phyloP scores from a whole-genome alignment of 2,888 invertebrate genomes.

The Urechis unicinctus region DNA sequence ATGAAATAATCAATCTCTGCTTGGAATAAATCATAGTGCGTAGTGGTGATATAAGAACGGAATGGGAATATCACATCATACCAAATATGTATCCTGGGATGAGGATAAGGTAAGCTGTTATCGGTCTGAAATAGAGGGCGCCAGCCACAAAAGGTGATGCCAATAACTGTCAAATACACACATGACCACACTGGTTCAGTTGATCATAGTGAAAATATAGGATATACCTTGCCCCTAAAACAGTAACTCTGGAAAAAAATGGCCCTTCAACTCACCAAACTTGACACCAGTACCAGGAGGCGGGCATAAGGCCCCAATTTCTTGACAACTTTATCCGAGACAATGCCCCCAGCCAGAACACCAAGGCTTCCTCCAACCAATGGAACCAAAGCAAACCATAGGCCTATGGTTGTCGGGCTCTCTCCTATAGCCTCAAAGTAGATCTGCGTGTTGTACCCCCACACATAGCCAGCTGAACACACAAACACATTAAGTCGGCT shows the following conservation, averaged over 20 bases:
- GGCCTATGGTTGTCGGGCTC: constrained; percentile 39
- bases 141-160: constrained; percentile 51
- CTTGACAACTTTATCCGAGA: constrained; percentile 43
- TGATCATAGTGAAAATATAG: constrained; percentile 4
- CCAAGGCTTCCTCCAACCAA: constrained; percentile 49
- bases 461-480: constrained; percentile 47
- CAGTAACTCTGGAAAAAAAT: too few species aligned
- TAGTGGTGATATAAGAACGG: neutral
- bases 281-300: constrained; percentile 43
- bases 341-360: constrained; percentile 42
- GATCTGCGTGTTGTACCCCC: constrained; percentile 51
- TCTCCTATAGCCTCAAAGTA: constrained; percentile 45
- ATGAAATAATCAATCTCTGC: too few species aligned
- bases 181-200: too few species aligned
- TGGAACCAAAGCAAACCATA: constrained; percentile 50
- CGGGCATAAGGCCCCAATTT: constrained; percentile 44
- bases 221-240: too few species aligned
- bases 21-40: too few species aligned
- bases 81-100: constrained; percentile 48
- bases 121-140: constrained; percentile 45
- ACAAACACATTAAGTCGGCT: constrained; percentile 1
- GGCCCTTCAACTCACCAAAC: constrained; percentile 34
- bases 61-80: neutral
- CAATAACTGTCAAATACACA: constrained; percentile 29
- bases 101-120: constrained; percentile 44